Evolutionary conservation across 2,113 vertebrate genomes (phyloP).

Genomic region (Oreochromis aureus): DNA sequence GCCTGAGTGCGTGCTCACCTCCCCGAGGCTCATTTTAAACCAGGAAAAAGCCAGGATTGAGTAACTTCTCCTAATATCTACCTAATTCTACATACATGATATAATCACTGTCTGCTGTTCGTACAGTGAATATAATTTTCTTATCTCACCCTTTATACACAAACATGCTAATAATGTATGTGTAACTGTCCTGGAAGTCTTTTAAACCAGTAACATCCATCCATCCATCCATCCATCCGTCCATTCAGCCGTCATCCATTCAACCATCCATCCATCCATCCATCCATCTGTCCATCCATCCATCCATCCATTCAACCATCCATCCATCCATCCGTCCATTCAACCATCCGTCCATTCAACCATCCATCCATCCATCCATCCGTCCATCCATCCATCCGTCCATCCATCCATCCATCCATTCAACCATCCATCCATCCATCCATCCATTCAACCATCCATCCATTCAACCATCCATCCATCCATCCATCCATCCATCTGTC

Average conservation of each 20-base stretch:
- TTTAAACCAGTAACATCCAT: neutral
- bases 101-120: neutral
- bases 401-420: fast-evolving
- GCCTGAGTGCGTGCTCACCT: neutral
- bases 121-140: neutral
- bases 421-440: fast-evolving
- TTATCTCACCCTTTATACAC: neutral
- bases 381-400: no score
- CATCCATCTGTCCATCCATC: no score
- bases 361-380: no score
- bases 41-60: fast-evolving
- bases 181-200: neutral
- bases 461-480: no score
- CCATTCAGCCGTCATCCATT: fast-evolving
- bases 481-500: fast-evolving
- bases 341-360: no score
- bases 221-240: no score
- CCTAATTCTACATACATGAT: neutral
- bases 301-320: no score
- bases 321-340: no score
- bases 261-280: fast-evolving
- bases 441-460: fast-evolving
- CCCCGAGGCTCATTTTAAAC: neutral
- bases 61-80: neutral
- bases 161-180: neutral